A percentile compares a stretch with the other conserved stretches of the same genome.
phyloP scores from a whole-genome alignment of 1,140 invertebrate species.

The Oscheius sp. region DNA sequence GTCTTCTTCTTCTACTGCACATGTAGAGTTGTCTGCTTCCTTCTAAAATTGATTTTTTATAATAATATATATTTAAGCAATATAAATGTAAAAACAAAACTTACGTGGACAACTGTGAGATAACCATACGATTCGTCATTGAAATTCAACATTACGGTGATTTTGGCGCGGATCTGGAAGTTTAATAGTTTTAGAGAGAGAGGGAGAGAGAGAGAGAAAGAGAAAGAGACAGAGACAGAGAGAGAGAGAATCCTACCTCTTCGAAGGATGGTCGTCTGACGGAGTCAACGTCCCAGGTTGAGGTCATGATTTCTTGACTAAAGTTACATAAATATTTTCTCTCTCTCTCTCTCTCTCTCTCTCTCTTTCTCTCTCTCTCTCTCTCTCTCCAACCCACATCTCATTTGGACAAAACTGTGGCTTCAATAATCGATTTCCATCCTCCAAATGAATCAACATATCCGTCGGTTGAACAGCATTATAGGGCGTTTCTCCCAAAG shows the following conservation, averaged over 20 bases:
- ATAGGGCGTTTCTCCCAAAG: slow-evolving; percentile 8
- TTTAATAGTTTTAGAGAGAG: too few species aligned
- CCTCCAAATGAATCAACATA: slow-evolving; percentile 5
- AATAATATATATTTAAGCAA: too few species aligned
- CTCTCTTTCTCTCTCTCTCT: too few species aligned
- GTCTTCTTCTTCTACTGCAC: background rate
- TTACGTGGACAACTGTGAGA: slow-evolving; percentile 9
- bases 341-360: too few species aligned
- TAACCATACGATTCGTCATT: slow-evolving; percentile 26
- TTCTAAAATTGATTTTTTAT: background rate
- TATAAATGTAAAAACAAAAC: too few species aligned
- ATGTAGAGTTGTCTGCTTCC: background rate
- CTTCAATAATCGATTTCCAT: background rate
- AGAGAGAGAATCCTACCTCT: too few species aligned
- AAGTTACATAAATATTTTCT: too few species aligned
- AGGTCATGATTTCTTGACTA: too few species aligned
- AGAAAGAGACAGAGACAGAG: too few species aligned
- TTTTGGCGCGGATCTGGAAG: background rate
- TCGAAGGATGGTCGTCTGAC: too few species aligned
- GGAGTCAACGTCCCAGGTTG: too few species aligned
- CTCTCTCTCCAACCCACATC: slow-evolving; percentile 2
- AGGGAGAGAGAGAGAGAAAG: too few species aligned
- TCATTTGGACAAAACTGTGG: slow-evolving; percentile 15
- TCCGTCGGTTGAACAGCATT: slow-evolving; percentile 1
- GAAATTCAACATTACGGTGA: slow-evolving; percentile 21